Evolutionary conservation across 1,140 invertebrate genomes (phyloP).

Genomic region (Ericerus pela): DNA sequence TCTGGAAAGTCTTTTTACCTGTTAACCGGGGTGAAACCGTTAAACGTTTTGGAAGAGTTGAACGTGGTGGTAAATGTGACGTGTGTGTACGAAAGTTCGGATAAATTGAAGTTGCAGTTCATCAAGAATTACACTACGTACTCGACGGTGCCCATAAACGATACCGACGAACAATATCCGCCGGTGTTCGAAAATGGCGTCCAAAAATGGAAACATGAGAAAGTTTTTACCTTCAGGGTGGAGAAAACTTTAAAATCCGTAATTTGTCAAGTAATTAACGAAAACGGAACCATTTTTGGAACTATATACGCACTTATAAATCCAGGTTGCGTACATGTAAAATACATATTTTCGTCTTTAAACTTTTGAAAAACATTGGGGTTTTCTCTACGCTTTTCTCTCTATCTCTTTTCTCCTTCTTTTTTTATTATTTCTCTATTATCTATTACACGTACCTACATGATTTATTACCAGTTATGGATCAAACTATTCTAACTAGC

Average conservation of each 20-base stretch:
- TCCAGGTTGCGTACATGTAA: slow-evolving; percentile 26
- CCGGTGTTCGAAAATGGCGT: neutral
- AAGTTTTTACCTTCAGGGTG: slow-evolving; percentile 21
- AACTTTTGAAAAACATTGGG: no score
- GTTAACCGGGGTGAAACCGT: neutral
- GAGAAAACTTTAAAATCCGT: slow-evolving; percentile 24
- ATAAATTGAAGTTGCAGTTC: slow-evolving; percentile 33
- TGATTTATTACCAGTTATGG: no score
- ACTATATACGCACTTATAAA: slow-evolving; percentile 26
- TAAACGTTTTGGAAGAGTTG: slow-evolving; percentile 21
- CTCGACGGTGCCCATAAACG: neutral
- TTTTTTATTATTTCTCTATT: no score
- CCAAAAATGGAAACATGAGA: neutral
- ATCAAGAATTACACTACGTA: slow-evolving; percentile 22
- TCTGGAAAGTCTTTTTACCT: neutral
- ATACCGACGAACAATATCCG: neutral
- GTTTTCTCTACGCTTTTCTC: no score
- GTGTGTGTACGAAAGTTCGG: slow-evolving; percentile 36
- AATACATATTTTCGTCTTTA: no score
- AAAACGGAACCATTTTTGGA: slow-evolving; percentile 26
- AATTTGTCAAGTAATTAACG: slow-evolving; percentile 28
- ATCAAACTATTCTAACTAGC: no score
- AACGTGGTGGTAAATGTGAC: slow-evolving; percentile 32
- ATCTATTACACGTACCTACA: no score
- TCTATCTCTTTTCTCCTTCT: no score